Evolutionary conservation across 2,113 vertebrate genomes (phyloP), one percentile per base, ranked within the genome.

Genomic region (Tetraodon nigroviridis): DNA sequence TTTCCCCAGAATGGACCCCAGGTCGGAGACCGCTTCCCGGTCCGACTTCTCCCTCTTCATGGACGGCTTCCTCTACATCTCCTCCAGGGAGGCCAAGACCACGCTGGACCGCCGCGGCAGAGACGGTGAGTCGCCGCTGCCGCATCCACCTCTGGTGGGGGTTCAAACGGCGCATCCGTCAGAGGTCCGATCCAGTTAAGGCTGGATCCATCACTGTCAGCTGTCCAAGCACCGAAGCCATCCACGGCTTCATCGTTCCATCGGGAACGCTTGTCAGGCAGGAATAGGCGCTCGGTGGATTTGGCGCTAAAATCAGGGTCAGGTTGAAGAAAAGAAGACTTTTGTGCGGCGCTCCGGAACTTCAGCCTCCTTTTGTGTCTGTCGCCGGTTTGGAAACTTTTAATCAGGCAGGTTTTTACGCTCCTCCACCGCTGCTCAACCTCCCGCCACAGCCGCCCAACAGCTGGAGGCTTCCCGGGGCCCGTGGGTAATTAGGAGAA

Each of bases 41-140:
- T 88, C 90, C 3, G 90, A 93, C 13, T 67, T 76, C 16, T 78
- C 85, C 1, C 81, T 75, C 51, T 98, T 97, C 84, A 92, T 96
- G 76, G 94, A 93, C 67, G 95, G 95, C 63, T 96, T 94, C 89
- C 86, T 98, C 60, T 96, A 95, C 80, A 92, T 93, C 78, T 87
- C 92, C 70, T 67, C 88, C n/a, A 87, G 84, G 64, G 74, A 75
- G 0, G 49, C 84, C 50, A 96, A 93, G 79, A 58, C 87, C 7
- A 82, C 89, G 20, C 69, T 79, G 69, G 94, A 97, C 70, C 93
- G 92, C 60, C 94, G 92, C 63, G 76, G 91, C 64, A 90, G 92
- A 84, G 94, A 97, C 61, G 95, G 95, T 97, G 90, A 88, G 91
- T 6, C 24, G 24, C 24, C 64, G 17, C 22, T 41, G 45, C 15